A percentile compares a stretch with the other conserved stretches of the same genome.
Evolutionary conservation across 2,113 vertebrate species (phyloP).

Genomic region (Chamaea fasciata): DNA sequence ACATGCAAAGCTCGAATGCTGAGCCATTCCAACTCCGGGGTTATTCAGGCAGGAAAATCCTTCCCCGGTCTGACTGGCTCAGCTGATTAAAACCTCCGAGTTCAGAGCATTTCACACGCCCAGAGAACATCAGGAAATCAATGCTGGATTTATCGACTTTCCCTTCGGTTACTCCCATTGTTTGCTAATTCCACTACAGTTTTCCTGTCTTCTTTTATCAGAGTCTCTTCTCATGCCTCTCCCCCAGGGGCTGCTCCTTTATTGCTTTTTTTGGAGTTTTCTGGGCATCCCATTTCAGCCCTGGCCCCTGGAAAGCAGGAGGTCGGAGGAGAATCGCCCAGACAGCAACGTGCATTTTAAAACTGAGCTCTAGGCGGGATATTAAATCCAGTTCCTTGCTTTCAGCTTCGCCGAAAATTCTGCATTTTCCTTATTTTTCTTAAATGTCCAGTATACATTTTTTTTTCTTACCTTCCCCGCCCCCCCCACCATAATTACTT

Average conservation of each 20-base stretch:
- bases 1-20: not conserved
- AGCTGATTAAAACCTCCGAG: not conserved
- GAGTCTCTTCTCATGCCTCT: not conserved
- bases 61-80: not conserved
- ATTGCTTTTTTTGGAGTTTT: not conserved
- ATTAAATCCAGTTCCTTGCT: not conserved
- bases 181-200: not conserved
- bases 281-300: not conserved
- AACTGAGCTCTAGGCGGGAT: not conserved
- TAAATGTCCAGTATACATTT: rapidly evolving
- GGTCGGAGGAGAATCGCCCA: not conserved
- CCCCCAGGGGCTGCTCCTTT: not conserved
- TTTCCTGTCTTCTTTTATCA: not conserved
- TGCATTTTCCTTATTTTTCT: not conserved
- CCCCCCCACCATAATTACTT: not conserved
- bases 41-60: not conserved
- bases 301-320: not conserved
- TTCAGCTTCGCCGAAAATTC: not conserved
- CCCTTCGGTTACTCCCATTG: not conserved
- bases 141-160: not conserved
- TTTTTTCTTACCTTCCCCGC: not conserved
- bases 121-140: not conserved
- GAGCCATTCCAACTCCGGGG: not conserved
- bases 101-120: not conserved
- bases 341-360: not conserved